phyloP scores from a whole-genome alignment of 2,113 vertebrate species.

The Porphyrio hochstetteri region DNA sequence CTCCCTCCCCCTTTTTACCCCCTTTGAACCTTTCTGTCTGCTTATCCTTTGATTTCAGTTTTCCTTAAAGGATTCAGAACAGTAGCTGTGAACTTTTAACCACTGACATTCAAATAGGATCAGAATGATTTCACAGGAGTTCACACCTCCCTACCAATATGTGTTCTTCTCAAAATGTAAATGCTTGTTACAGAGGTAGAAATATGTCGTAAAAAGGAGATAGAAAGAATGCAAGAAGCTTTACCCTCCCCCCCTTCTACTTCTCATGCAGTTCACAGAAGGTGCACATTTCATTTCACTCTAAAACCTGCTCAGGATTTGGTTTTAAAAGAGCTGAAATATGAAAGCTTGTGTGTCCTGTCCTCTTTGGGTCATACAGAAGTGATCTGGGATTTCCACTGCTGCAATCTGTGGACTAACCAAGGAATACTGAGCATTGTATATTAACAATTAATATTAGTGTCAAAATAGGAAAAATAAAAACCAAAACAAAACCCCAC shows the following conservation, averaged over 20 bases:
- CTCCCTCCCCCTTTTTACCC: neutral
- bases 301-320: neutral
- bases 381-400: neutral
- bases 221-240: neutral
- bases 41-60: neutral
- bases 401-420: neutral
- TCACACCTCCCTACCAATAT: neutral
- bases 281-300: neutral
- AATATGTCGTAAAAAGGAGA: neutral
- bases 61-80: neutral
- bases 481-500: neutral
- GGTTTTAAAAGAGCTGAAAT: neutral
- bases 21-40: neutral
- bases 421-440: neutral
- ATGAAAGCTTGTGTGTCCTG: neutral
- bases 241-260: neutral
- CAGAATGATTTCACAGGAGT: neutral
- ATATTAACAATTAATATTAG: neutral
- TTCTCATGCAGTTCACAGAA: neutral
- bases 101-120: neutral
- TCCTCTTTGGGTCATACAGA: neutral
- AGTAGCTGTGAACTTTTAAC: constrained; percentile 7
- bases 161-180: neutral
- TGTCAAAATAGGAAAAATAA: neutral
- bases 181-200: neutral